Conservation (phyloP, 1,140 invertebrate genomes). For the Bathynomus jamesi region DNA sequence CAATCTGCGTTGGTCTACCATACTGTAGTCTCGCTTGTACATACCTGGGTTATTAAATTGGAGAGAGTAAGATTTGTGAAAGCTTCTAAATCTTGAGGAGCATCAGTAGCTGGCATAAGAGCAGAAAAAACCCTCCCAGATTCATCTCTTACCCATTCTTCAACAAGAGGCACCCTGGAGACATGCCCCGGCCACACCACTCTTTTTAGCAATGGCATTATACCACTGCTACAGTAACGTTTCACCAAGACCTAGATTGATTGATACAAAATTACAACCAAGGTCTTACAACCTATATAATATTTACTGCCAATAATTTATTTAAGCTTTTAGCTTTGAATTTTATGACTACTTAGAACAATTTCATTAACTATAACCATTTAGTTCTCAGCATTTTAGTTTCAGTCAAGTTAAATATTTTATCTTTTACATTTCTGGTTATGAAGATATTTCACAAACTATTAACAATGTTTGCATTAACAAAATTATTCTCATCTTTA, state of each 20-base stretch:
- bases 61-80: slow-evolving; percentile 93
- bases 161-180: slow-evolving; percentile 75
- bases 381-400: too few relatives aligned
- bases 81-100: slow-evolving; percentile 90
- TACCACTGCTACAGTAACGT: background rate
- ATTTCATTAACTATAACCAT: too few relatives aligned
- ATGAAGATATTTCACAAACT: too few relatives aligned
- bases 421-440: too few relatives aligned
- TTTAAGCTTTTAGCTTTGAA: too few relatives aligned
- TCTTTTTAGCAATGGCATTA: slow-evolving; percentile 95
- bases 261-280: too few relatives aligned
- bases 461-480: too few relatives aligned
- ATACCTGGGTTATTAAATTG: slow-evolving; percentile 62
- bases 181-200: slow-evolving; percentile 88
- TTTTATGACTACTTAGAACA: too few relatives aligned
- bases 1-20: background rate
- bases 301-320: too few relatives aligned
- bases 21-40: background rate
- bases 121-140: slow-evolving; percentile 29
- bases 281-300: too few relatives aligned
- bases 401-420: too few relatives aligned
- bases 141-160: slow-evolving; percentile 35
- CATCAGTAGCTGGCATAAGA: slow-evolving; percentile 52
- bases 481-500: too few relatives aligned
- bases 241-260: background rate